Evolutionary conservation across 2,113 vertebrate genomes (phyloP).

Genomic region (Ciconia maguari): DNA sequence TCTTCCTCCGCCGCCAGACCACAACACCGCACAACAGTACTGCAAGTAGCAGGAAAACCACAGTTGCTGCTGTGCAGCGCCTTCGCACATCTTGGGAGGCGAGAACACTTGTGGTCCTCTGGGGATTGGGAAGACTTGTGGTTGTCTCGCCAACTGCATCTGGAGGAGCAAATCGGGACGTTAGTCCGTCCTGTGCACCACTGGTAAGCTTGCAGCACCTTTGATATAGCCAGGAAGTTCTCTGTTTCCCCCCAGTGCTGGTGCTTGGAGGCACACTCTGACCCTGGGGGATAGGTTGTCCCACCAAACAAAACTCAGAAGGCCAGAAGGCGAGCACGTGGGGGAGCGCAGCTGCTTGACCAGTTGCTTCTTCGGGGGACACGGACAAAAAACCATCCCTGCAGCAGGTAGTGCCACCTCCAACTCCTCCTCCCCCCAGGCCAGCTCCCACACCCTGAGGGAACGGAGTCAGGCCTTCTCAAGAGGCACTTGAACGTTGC

Average conservation of each 20-base stretch:
- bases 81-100: neutral
- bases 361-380: neutral
- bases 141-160: neutral
- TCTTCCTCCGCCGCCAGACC: no score
- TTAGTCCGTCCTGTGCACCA: neutral
- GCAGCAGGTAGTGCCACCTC: no score
- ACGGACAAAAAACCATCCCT: neutral
- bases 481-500: no score
- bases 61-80: fast-evolving
- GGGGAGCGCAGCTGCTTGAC: neutral
- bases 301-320: neutral
- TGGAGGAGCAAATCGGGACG: neutral
- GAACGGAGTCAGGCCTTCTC: neutral
- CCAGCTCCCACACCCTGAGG: neutral
- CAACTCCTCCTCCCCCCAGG: no score
- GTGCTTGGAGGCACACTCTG: no score
- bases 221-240: no score
- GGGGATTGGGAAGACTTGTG: neutral
- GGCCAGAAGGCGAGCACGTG: neutral
- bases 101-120: neutral
- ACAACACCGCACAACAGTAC: no score
- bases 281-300: neutral
- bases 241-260: neutral
- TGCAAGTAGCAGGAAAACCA: neutral
- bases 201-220: neutral